A percentile compares a stretch with the other conserved stretches of the same genome.
Evolutionary conservation across 2,113 vertebrate species (phyloP).

Genomic region (Urocynchramus pylzowi): DNA sequence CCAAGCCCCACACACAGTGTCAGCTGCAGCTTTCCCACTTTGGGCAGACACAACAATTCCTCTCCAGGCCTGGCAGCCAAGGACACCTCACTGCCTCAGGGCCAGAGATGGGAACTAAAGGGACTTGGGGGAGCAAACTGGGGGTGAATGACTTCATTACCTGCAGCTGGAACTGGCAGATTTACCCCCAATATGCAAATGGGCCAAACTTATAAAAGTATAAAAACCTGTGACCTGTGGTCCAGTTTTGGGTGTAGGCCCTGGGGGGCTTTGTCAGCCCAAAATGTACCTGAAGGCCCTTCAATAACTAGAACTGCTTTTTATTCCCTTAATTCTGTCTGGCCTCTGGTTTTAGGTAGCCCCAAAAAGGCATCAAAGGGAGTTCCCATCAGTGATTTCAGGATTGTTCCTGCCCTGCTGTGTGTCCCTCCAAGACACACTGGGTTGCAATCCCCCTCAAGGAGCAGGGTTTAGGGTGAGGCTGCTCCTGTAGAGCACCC

Average conservation of each 20-base stretch:
- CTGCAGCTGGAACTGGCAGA: not conserved
- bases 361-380: not conserved
- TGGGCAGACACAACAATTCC: not conserved
- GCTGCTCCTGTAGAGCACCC: not conserved
- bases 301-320: not conserved
- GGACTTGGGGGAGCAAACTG: not conserved
- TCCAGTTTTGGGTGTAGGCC: not conserved
- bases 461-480: not conserved
- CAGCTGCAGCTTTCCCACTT: not conserved
- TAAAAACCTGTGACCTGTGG: fast-evolving
- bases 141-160: not conserved
- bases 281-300: fast-evolving
- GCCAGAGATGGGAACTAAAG: not conserved
- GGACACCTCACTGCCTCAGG: not conserved
- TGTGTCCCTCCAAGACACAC: not conserved
- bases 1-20: not conserved
- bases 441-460: not conserved
- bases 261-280: not conserved
- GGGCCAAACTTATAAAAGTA: not conserved
- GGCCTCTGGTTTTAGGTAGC: not conserved
- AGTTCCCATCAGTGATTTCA: not conserved
- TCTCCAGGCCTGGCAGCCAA: not conserved
- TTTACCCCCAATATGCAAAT: not conserved
- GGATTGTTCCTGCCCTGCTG: not conserved
- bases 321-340: not conserved